A percentile compares a stretch with the other conserved stretches of the same genome.
Evolutionary conservation across 1,140 invertebrate species (phyloP).

Genomic region (Drosophila mojavensis): DNA sequence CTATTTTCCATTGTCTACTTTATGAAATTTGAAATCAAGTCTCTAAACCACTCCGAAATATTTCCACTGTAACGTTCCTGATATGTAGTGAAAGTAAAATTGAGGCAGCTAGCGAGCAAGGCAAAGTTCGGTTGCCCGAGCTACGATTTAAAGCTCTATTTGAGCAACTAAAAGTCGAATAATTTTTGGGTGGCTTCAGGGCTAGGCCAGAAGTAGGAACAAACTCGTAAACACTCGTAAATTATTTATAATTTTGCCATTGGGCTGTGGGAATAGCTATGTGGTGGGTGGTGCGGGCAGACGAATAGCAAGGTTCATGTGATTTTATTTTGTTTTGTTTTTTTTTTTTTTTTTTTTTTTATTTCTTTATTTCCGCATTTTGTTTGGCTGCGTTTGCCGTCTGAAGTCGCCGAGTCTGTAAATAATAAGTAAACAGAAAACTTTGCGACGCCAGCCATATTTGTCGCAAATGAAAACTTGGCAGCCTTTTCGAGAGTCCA

Average conservation of each 20-base stretch:
- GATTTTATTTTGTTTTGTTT: too few relatives aligned
- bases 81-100: slow-evolving; percentile 33
- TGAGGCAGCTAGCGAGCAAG: not conserved
- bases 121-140: slow-evolving; percentile 8
- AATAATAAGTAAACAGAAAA: slow-evolving; percentile 82
- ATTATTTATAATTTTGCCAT: slow-evolving; percentile 63
- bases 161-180: slow-evolving; percentile 47
- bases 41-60: not conserved
- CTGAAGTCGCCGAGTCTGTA: slow-evolving; percentile 66
- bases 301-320: not conserved
- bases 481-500: slow-evolving; percentile 53
- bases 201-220: slow-evolving; percentile 33
- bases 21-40: too few relatives aligned
- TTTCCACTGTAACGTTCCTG: not conserved
- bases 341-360: not conserved
- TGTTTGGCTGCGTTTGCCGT: slow-evolving; percentile 36
- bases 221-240: slow-evolving; percentile 60
- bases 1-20: too few relatives aligned
- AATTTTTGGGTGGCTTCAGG: slow-evolving; percentile 34
- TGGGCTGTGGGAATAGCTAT: slow-evolving; percentile 8
- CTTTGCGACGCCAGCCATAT: slow-evolving; percentile 73
- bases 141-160: slow-evolving; percentile 42
- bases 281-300: not conserved
- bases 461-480: slow-evolving; percentile 80
- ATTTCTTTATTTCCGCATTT: slow-evolving; percentile 28